A percentile compares a stretch with the other conserved stretches of the same genome.
Evolutionary conservation across 2,797 vertebrate genomes (phyloP).

Genomic region (Hyperoplus lanceolatus): DNA sequence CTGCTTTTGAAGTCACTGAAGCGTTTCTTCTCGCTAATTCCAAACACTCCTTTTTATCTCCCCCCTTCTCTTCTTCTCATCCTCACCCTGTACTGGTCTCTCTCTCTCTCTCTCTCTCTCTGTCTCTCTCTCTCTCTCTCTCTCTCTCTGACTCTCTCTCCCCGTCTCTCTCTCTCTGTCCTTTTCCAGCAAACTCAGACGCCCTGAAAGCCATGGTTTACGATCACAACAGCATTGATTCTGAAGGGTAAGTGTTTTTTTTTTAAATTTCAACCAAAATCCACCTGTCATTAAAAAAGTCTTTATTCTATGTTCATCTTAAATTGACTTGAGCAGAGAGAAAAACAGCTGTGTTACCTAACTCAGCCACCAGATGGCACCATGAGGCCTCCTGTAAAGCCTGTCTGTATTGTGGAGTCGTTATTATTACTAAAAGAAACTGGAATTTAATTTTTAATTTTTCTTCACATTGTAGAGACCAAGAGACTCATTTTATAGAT

Average conservation of each 20-base stretch:
- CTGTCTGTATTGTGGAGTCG: not conserved
- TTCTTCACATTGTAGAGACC: not conserved
- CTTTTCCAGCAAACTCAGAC: constrained; percentile 91
- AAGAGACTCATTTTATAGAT: not conserved
- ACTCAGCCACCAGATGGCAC: constrained; percentile 75
- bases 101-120: not conserved
- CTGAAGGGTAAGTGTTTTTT: constrained; percentile 89
- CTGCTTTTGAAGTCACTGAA: constrained; percentile 68
- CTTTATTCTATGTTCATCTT: not conserved
- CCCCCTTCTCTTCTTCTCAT: not conserved
- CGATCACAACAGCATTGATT: constrained; percentile 90
- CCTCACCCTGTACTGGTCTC: not conserved
- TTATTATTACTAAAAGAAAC: too few relatives aligned
- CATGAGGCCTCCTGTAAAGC: constrained; percentile 29
- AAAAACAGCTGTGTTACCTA: not conserved
- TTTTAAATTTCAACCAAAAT: too few relatives aligned
- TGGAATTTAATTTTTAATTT: not conserved
- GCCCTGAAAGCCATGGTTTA: constrained; percentile 95
- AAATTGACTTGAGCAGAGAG: not conserved
- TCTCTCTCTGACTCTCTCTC: too few relatives aligned
- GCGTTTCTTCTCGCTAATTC: constrained; percentile 49
- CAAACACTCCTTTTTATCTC: constrained; percentile 37
- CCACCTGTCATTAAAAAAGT: too few relatives aligned
- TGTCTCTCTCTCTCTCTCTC: not conserved
- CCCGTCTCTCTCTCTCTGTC: constrained; percentile 21